Base-by-base conservation (phyloP, 2,888 invertebrate species). In the Caenorhabditis sp. region DNA sequence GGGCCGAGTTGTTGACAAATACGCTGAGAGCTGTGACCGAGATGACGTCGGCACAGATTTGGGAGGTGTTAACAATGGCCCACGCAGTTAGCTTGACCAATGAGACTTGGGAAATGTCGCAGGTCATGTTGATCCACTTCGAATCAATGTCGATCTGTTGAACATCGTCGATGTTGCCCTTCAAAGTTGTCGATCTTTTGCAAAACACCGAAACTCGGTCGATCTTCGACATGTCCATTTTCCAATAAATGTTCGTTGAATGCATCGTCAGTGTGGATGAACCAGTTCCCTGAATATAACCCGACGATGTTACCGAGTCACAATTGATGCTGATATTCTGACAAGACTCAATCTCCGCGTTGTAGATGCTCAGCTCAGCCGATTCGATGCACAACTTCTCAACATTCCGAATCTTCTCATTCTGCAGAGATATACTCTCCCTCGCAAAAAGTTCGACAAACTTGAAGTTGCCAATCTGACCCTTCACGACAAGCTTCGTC, bases 381-480 rank as follows among this genome's bases (percentile, higher is more conserved):
- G 73, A 75, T 24, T 77, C 76, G 19, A 79, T 54, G 19, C 74
- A 71, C 6, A 72, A 27, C 43, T 76, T 76, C 26, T 65, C 69
- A 23, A 72, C 69, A 57, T 77, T 66, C 60, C 74, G 64, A 58
- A 71, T 67, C 19, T 57, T 71, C 50, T 66, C 59, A 21, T 75
- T 68, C 51, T 72, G 67, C 58, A 81, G 24, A 3, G 67, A 62
- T 17, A 77, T 69, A 21, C 71, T 68, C 10, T 81, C 81, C 19
- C 74, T 53, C 19, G 73, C 81, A 50, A 72, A 78, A 1, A 81
- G 53, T 23, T 78, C 81, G n/a, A 77, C 61, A 58, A 78, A 81
- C 43, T 78, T 77, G 37, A 81, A 67, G 58, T 76, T 79, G 12
- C 79, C 75, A 5, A 81, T 26, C 31, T 75, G 76, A 21, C 78